These are phyloP conservation scores for Tauraco hartlaubi DNA, from an alignment of 2,797 vertebrate genomes.

Conservation along the genomic window DNA sequence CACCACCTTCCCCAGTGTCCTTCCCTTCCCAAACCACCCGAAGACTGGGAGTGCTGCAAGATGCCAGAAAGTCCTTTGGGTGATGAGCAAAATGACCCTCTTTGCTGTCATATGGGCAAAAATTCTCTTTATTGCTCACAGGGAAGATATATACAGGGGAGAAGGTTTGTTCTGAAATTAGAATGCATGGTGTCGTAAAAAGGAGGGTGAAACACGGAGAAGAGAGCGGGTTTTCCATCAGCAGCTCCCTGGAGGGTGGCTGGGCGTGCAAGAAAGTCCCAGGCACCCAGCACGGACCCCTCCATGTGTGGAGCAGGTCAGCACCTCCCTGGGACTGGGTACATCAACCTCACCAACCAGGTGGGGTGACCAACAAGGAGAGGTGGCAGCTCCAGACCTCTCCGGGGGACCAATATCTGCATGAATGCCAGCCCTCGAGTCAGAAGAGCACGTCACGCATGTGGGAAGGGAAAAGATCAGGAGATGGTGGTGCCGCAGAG, in stretches of 20 bases:
- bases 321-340: not conserved
- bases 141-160: constrained; percentile 24
- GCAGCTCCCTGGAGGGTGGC: not conserved
- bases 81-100: not conserved
- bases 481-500: not conserved
- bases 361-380: not conserved
- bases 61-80: not conserved
- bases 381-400: not conserved
- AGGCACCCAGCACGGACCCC: not conserved
- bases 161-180: not conserved
- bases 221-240: not conserved
- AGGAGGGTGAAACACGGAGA: not conserved
- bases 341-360: rapidly evolving
- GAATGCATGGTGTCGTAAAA: constrained; percentile 4
- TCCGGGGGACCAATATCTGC: rapidly evolving
- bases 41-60: not conserved
- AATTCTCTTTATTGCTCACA: constrained; percentile 59
- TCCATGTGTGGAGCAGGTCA: not conserved
- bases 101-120: not conserved
- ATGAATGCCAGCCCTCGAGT: not conserved
- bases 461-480: not conserved
- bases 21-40: not conserved
- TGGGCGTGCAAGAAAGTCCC: not conserved
- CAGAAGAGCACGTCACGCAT: rapidly evolving
- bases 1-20: rapidly evolving